Evolutionary conservation across 2,888 invertebrate species (phyloP).

Genomic region (Polyommatus icarus): DNA sequence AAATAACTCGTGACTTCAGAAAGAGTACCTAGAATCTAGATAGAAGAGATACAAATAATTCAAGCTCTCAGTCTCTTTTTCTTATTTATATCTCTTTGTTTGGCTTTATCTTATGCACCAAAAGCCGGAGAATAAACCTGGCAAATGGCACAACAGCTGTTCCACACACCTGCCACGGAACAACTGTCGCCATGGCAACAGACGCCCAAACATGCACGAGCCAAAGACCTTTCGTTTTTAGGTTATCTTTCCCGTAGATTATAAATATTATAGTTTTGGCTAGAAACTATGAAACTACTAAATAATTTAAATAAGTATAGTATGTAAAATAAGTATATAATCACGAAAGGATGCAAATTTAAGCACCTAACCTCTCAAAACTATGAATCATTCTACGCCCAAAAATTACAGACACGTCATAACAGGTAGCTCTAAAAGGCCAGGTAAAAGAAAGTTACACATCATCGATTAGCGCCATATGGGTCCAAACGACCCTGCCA

Average conservation of each 20-base stretch:
- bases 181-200: conserved; percentile 60
- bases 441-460: conserved; percentile 30
- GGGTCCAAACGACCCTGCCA: conserved; percentile 7
- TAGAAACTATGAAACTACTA: no score
- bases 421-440: neutral
- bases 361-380: neutral
- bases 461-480: conserved; percentile 13
- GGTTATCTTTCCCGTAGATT: neutral
- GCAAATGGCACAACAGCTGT: conserved; percentile 54
- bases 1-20: no score
- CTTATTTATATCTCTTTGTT: neutral
- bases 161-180: conserved; percentile 58
- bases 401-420: neutral
- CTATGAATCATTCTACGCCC: neutral
- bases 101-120: conserved; percentile 2
- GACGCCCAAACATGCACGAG: conserved; percentile 36
- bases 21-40: no score
- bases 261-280: neutral
- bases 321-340: no score
- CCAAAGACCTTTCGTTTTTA: conserved; percentile 19
- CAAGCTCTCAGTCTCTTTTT: neutral
- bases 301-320: no score
- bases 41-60: neutral
- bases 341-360: neutral
- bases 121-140: conserved; percentile 26